Conservation (phyloP, 2,797 vertebrate genomes). For the Microtus obscurus region DNA sequence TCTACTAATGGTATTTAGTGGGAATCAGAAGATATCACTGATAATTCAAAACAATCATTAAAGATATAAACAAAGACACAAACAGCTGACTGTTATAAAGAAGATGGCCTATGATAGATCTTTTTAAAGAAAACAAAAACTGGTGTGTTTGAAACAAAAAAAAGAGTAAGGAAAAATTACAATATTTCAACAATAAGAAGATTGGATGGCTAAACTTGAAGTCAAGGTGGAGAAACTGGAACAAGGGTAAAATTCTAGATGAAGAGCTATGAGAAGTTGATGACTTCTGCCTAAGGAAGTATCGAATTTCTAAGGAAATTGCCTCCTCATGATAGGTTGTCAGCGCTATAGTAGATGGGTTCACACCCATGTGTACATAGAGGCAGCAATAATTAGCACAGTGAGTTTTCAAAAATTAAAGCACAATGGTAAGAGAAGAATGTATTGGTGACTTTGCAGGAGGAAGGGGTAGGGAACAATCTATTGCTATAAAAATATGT, state of each 20-base stretch:
- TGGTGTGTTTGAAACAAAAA: background rate
- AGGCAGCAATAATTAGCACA: background rate
- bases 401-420: background rate
- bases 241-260: background rate
- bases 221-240: background rate
- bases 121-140: background rate
- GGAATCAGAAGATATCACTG: no score
- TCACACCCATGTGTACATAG: background rate
- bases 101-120: background rate
- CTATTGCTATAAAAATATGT: no score
- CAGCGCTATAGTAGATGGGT: background rate
- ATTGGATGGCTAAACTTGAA: background rate
- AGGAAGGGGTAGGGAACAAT: no score
- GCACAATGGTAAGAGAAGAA: background rate
- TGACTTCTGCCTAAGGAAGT: background rate
- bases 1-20: background rate
- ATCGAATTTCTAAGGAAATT: background rate
- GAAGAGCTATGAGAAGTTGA: background rate
- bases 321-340: background rate
- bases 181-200: background rate
- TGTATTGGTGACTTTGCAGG: no score
- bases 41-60: background rate
- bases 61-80: background rate
- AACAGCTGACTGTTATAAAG: background rate
- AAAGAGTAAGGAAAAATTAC: no score